Evolutionary conservation across 2,113 vertebrate species (phyloP).

Genomic region (Phaethon lepturus): DNA sequence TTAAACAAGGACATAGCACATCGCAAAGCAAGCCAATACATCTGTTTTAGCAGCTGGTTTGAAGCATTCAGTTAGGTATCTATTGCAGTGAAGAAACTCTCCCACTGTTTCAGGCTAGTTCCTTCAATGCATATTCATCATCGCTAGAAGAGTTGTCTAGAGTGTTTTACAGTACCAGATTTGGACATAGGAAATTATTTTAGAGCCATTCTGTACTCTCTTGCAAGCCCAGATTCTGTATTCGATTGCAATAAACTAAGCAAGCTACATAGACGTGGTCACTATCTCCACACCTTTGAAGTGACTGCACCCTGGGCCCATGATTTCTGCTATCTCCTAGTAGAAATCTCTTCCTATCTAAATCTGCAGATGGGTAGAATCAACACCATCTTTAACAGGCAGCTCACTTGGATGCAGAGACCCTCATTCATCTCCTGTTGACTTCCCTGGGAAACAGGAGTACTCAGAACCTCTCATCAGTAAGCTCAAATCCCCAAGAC

Average conservation of each 20-base stretch:
- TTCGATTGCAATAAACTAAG: background rate
- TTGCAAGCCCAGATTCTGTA: background rate
- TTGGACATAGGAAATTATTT: background rate
- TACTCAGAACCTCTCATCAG: background rate
- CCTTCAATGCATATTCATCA: background rate
- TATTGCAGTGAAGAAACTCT: background rate
- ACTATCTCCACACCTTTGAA: background rate
- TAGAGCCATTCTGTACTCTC: background rate
- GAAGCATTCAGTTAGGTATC: background rate
- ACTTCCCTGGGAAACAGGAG: background rate
- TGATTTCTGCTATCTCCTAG: background rate
- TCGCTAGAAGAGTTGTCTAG: background rate
- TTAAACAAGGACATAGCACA: slow-evolving; percentile 15
- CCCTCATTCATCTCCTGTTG: background rate
- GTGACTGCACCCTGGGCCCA: background rate
- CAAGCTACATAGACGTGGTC: background rate
- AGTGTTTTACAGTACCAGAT: background rate
- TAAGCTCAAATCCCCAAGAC: background rate
- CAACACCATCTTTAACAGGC: background rate
- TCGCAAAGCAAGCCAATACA: background rate
- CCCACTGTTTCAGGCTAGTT: background rate
- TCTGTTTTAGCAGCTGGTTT: slow-evolving; percentile 31
- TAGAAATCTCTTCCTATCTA: background rate
- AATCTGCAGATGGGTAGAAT: background rate
- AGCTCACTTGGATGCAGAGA: background rate